phyloP scores from a whole-genome alignment of 2,797 vertebrate species.

The Alouatta caraya region DNA sequence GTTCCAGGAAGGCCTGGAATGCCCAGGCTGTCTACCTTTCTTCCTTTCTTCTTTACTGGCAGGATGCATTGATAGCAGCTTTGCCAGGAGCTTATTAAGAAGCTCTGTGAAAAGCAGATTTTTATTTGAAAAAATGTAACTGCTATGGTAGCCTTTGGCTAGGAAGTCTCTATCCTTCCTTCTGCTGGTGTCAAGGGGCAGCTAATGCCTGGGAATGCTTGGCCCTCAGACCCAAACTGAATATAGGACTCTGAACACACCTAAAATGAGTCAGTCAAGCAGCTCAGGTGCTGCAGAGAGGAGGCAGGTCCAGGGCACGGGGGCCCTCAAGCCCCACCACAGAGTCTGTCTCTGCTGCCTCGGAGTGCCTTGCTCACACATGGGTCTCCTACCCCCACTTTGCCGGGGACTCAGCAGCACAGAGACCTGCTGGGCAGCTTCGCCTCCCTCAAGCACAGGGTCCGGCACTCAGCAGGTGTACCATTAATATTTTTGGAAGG shows the following conservation, averaged over 20 bases:
- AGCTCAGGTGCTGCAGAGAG: too few species aligned
- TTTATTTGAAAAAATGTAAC: conserved; percentile 25
- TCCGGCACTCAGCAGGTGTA: background rate
- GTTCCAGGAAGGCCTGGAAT: background rate
- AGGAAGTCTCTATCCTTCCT: background rate
- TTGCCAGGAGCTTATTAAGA: conserved; percentile 52
- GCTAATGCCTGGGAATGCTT: background rate
- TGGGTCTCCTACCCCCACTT: fast-evolving
- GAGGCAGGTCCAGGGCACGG: fast-evolving
- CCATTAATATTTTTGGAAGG: background rate
- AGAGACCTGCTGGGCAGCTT: background rate
- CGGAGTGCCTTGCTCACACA: fast-evolving
- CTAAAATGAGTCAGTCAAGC: fast-evolving
- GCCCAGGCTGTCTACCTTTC: conserved; percentile 19
- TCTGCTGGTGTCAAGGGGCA: background rate
- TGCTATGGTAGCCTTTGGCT: background rate
- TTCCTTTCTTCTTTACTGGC: conserved; percentile 5
- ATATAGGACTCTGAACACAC: background rate
- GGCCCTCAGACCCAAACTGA: background rate
- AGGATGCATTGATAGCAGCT: conserved; percentile 30
- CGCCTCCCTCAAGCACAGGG: background rate
- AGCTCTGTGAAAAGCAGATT: background rate
- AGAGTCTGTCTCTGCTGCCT: background rate
- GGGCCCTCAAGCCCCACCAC: fast-evolving
- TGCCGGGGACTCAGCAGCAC: background rate